Evolutionary conservation across 53 echinoderm and acorn worm genomes (phyloP).

Genomic region (Zoroaster sp.): DNA sequence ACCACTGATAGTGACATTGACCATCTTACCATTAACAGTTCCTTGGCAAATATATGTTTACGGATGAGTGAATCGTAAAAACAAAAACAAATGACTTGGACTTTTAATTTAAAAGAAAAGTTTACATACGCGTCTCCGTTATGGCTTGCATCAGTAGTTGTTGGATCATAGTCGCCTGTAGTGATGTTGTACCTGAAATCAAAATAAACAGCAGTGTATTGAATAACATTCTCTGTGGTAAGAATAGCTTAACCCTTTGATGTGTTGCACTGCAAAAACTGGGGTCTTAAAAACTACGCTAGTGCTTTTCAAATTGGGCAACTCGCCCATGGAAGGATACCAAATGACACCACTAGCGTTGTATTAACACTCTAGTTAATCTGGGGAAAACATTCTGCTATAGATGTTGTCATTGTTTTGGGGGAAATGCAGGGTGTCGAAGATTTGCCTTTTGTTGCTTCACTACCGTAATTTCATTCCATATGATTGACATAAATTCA

Average conservation of each 20-base stretch:
- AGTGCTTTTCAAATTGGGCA: too few relatives aligned
- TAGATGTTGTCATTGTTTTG: too few relatives aligned
- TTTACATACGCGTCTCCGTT: constrained; percentile 88
- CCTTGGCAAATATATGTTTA: neutral
- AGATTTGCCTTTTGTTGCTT: neutral
- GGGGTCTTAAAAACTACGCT: neutral
- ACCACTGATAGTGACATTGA: neutral
- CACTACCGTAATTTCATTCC: neutral
- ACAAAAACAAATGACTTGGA: neutral
- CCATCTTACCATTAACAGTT: neutral
- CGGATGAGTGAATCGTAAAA: neutral
- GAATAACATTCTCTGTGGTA: neutral
- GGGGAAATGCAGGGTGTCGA: neutral
- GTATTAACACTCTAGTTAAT: too few relatives aligned
- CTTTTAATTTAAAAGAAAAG: too few relatives aligned
- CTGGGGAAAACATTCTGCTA: too few relatives aligned
- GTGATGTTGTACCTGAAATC: constrained; percentile 91
- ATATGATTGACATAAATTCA: too few relatives aligned
- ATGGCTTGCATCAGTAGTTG: constrained; percentile 69
- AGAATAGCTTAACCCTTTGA: neutral
- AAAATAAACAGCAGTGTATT: neutral
- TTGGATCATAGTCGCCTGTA: constrained; percentile 96
- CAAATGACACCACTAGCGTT: too few relatives aligned
- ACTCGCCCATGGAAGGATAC: too few relatives aligned
- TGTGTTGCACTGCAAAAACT: neutral